Conservation (phyloP, 2,888 invertebrate genomes). For the Sturmia bella region DNA sequence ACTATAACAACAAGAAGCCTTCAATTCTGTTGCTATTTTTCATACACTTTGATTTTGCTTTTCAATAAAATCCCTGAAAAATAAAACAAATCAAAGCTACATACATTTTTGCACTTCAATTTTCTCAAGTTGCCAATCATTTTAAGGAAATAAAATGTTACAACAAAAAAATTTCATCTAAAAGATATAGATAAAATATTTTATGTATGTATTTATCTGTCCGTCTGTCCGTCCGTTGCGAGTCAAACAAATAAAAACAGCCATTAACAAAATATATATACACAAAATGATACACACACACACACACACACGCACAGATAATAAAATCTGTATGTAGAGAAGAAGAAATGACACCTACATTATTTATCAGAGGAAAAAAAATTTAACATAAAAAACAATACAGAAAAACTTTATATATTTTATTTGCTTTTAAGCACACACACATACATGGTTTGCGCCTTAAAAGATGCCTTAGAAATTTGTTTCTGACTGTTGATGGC, state of each 20-base stretch:
- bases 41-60: neutral
- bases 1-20: conserved; percentile 15
- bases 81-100: conserved; percentile 19
- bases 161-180: conserved; percentile 45
- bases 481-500: neutral
- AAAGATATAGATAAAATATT: conserved; percentile 51
- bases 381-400: no score
- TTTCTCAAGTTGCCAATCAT: neutral
- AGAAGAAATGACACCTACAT: conserved; percentile 40
- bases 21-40: conserved; percentile 34
- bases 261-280: conserved; percentile 27
- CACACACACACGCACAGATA: neutral
- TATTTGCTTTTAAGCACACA: conserved; percentile 9
- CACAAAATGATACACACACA: conserved; percentile 1
- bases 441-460: conserved; percentile 58
- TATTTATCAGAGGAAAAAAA: conserved; percentile 21
- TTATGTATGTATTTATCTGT: conserved; percentile 40
- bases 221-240: neutral
- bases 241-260: conserved; percentile 23
- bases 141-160: conserved; percentile 4
- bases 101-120: neutral
- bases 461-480: conserved; percentile 44
- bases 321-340: neutral
- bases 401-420: neutral
- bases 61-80: neutral